Base-by-base conservation (phyloP, 2,888 invertebrate species). In the Sturmia bella region DNA sequence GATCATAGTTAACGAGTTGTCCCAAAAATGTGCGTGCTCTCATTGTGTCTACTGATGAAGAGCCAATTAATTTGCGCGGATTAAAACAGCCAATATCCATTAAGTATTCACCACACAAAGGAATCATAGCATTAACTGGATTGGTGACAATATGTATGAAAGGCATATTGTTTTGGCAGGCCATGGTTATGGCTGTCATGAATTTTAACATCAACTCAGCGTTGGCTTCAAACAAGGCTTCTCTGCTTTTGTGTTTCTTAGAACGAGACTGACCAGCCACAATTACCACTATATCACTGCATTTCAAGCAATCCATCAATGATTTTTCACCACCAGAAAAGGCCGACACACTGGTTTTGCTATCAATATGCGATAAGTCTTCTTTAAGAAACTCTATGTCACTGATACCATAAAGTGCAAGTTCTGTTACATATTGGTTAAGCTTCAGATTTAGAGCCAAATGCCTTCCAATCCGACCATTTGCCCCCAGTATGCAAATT, bases 381-480 rank as follows among this genome's bases (percentile, higher is more conserved):
- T 96, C 97, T 19, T 96, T 98, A 5, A 99, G 96, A 77, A 99
- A 99, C n/a, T 96, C 95, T 19, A 98, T 97, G 88, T 95, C 94
- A 15, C 95, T 96, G 86, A 98, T 94, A 92, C 99, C 99, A 88
- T 96, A 99, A 37, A 99, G 92, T 0, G 96, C 94, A 84, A 99
- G 92, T 86, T 95, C 93, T 27, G 94, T 94, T 37, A 99, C 93
- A 77, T 96, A 91, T 1, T 97, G 96, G 87, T 96, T 97, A 85
- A 95, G 94, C 91, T 99, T 99, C 84, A 99, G 91, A 24, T 99
- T 93, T 75, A 99, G 92, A 1, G 98, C 95, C 85, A 99, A 91
- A 9, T 99, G 98, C 91, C 99, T 98, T 0, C 99, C 99, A 87
- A 99, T 99, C 63, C 99, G 99, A 70, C 99, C 99, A 85, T 95